These are phyloP conservation scores for Epinephelus lanceolatus DNA, from an alignment of 2,113 vertebrate species.

Conservation along the genomic window DNA sequence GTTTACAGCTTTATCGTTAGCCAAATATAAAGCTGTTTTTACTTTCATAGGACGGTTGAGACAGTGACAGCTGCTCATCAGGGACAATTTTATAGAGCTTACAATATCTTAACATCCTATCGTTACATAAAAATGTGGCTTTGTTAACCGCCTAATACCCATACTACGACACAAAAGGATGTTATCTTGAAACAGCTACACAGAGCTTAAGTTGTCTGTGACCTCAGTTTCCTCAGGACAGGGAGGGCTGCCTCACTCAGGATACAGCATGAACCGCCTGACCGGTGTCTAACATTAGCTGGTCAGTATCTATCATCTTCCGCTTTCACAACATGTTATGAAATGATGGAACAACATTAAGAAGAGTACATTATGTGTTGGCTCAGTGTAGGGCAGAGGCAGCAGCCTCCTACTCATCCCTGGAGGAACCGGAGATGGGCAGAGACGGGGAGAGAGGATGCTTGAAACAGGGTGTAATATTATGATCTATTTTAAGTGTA, in stretches of 20 bases:
- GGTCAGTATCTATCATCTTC: conserved; percentile 24
- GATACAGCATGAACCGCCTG: background rate
- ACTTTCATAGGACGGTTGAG: background rate
- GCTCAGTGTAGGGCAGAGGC: conserved; percentile 42
- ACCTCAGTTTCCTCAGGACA: background rate
- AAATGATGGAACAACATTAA: conserved; percentile 55
- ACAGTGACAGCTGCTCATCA: background rate
- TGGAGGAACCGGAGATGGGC: conserved; percentile 40
- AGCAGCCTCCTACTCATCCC: conserved; percentile 64
- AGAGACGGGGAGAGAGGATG: conserved; percentile 33
- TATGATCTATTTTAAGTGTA: conserved; percentile 43
- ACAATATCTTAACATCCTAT: background rate
- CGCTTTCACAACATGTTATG: conserved; percentile 56
- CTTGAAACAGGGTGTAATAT: conserved; percentile 36
- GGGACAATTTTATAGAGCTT: conserved; percentile 11
- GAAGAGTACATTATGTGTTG: conserved; percentile 41
- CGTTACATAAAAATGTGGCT: background rate
- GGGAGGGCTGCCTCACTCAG: background rate
- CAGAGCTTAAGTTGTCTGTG: background rate
- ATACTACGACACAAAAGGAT: background rate
- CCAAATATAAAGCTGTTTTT: background rate
- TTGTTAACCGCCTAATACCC: background rate
- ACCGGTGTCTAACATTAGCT: conserved; percentile 1
- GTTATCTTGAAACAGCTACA: background rate
- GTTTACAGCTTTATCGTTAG: background rate